phyloP scores from a whole-genome alignment of 2,113 vertebrate species.

The Emydura subglobosa region DNA sequence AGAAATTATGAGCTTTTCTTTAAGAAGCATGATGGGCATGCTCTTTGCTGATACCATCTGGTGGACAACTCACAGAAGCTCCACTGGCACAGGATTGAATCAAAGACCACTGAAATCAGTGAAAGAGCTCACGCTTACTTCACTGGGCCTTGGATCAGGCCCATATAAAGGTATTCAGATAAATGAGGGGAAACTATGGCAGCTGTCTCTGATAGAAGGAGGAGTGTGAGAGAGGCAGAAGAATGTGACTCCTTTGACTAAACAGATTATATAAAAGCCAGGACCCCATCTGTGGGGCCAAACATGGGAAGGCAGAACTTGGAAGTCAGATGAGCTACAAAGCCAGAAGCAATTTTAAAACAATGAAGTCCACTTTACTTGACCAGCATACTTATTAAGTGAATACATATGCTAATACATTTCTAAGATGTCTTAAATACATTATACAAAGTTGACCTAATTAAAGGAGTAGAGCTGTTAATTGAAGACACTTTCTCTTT shows the following conservation, averaged over 20 bases:
- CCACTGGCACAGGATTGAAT: neutral
- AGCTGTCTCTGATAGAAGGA: neutral
- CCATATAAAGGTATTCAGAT: constrained; percentile 23
- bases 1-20: constrained; percentile 3
- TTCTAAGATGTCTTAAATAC: neutral
- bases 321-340: constrained; percentile 12
- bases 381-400: neutral
- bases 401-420: neutral
- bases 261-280: neutral
- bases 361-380: neutral
- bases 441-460: constrained; percentile 39
- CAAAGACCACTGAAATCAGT: constrained; percentile 39
- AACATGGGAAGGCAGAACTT: neutral
- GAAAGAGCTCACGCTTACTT: constrained; percentile 35
- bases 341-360: neutral
- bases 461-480: constrained; percentile 65
- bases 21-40: constrained; percentile 9
- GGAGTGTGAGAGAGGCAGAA: neutral
- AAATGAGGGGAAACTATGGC: neutral
- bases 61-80: neutral
- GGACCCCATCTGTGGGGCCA: neutral
- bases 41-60: neutral
- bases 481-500: constrained; percentile 53
- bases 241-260: neutral
- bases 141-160: constrained; percentile 13